Conservation (phyloP, 2,797 vertebrate genomes). For the Acipenser ruthenus region DNA sequence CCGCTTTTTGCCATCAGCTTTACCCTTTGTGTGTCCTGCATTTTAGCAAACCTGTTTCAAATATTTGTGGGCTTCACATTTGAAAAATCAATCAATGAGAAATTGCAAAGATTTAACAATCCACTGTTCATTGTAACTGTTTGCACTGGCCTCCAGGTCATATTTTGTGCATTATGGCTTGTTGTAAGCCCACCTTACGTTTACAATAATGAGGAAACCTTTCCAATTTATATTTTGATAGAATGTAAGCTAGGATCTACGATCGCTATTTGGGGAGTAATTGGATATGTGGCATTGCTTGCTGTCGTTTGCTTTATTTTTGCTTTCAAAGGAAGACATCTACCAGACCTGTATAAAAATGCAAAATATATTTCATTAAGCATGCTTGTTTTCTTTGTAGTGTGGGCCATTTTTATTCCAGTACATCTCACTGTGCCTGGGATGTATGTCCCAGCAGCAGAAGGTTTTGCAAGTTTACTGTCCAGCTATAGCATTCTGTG, state of each 20-base stretch:
- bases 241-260: slow-evolving; percentile 23
- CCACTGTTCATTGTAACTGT: slow-evolving; percentile 30
- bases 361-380: slow-evolving; percentile 34
- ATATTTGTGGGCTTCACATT: slow-evolving; percentile 48
- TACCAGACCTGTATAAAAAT: slow-evolving; percentile 53
- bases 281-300: slow-evolving; percentile 37
- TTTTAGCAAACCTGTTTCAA: slow-evolving; percentile 48
- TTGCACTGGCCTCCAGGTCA: slow-evolving; percentile 34
- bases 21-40: slow-evolving; percentile 47
- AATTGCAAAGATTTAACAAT: slow-evolving; percentile 35
- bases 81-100: slow-evolving; percentile 5
- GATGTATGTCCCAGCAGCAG: slow-evolving; percentile 27
- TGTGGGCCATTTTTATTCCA: slow-evolving; percentile 49
- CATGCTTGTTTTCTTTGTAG: slow-evolving; percentile 48
- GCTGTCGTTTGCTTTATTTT: slow-evolving; percentile 39
- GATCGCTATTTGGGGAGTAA: slow-evolving; percentile 19
- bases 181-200: slow-evolving; percentile 1
- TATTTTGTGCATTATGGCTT: slow-evolving; percentile 36
- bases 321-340: slow-evolving; percentile 38
- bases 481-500: slow-evolving; percentile 45
- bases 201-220: rapidly evolving
- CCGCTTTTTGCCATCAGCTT: slow-evolving; percentile 43
- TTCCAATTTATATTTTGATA: slow-evolving; percentile 7
- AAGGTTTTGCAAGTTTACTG: slow-evolving; percentile 37
- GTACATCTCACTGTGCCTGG: slow-evolving; percentile 26